phyloP scores from a whole-genome alignment of 2,113 vertebrate species.

The Melierax canorus region DNA sequence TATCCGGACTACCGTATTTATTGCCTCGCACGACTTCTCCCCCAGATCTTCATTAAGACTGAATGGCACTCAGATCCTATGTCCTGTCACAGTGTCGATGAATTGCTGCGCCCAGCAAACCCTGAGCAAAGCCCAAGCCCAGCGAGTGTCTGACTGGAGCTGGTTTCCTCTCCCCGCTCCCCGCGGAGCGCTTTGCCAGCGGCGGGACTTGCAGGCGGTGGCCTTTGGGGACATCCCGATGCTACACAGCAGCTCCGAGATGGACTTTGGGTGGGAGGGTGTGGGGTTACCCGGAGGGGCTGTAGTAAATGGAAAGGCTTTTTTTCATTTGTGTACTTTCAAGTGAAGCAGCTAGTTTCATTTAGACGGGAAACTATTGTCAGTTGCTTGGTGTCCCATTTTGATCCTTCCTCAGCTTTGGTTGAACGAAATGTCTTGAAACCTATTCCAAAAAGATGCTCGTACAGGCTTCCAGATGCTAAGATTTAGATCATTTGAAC shows the following conservation, averaged over 20 bases:
- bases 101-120: neutral
- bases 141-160: neutral
- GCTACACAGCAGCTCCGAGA: neutral
- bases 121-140: neutral
- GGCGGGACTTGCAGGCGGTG: neutral
- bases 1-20: neutral
- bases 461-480: conserved; percentile 31
- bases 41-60: neutral
- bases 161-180: neutral
- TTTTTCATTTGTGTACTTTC: neutral
- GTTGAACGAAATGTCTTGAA: conserved; percentile 17
- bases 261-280: neutral
- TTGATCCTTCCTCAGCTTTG: neutral
- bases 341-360: neutral
- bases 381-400: neutral
- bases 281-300: neutral
- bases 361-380: neutral
- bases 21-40: neutral
- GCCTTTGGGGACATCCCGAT: neutral
- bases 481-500: conserved; percentile 57
- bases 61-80: neutral
- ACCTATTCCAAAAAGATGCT: neutral
- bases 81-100: neutral
- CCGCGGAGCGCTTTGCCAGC: neutral
- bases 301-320: neutral